Base-by-base conservation (phyloP, 2,113 vertebrate species). In the Coptodon bakossiorum region DNA sequence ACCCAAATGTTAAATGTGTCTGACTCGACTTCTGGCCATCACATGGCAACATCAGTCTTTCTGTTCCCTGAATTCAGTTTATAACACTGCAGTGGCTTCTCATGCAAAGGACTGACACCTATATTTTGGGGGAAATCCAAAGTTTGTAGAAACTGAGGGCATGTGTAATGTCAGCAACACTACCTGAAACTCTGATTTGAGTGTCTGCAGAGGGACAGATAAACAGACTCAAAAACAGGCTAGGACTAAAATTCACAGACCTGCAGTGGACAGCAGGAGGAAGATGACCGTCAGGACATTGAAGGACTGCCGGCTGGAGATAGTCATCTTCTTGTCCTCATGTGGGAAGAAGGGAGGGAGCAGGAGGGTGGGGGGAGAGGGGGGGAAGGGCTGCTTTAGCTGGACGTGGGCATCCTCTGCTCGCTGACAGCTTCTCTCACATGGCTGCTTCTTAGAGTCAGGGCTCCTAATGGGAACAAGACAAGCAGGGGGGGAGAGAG, bases 241-340 rank as follows among this genome's bases (percentile, higher is more conserved):
- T 88, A 27, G 59, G 22, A 63, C 7, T 50, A 38, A 63, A 87
- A 19, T 48, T 48, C 17, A 85, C 94, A 96, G 95, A 99, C 98
- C 98, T 98, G 98, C 97, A 17, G 97, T 97, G 85, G 97, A 96
- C 92, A 99, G 96, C 91, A 98, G 94, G 4, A 97, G 96, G 91
- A 98, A 95, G 86, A 98, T 93, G 93, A 98, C 93, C 68, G 97
- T 96, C 95, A 98, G 97, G 96, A 96, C 96, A 93, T 98, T 98
- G 96, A 98, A 93, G 97, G 97, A 96, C 96, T 96, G 97, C 92
- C 94, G 97, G 96, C 97, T 97, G 97, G 97, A 98, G 97, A 97
- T 97, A 97, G 97, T 98, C 98, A 99, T 99, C 97, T 94, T 99
- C 96, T 94, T 95, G 96, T 97, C 97, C 95, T 97, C 98, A 98